Base-by-base conservation (phyloP, 2,797 vertebrate genomes). In the Alfaro cultratus region DNA sequence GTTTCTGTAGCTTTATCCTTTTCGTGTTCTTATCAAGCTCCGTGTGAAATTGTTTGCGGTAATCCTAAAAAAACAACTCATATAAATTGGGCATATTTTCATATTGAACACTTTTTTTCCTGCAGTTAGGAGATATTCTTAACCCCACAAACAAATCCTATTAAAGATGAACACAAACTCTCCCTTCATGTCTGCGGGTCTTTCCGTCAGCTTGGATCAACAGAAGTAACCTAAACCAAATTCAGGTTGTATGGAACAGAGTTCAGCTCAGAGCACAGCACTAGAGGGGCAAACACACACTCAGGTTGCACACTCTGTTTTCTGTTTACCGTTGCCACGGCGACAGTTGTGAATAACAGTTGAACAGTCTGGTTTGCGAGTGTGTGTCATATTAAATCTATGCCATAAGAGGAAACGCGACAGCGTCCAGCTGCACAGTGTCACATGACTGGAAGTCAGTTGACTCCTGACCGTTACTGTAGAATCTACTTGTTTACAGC, bases 351-450 rank as follows among this genome's bases (percentile, higher is more conserved):
- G 75, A 78, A 4, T 43, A 64, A 82, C 73, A 80, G 70, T 26
- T 11, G 3, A 64, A 46, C 72, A n/a, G 55, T 15, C 75, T 76
- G 73, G 46, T 79, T 39, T 51, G 34, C 1, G 46, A 23, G 31
- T 15, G 31, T 47, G 41, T 70, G 15, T 12, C 67, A n/a, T n/a
- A 7, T 45, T 16, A 29, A 71, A 45, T 75, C 53, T 67, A 68
- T 79, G 83, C 84, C 77, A 74, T 83, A 85, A 82, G 72, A 68
- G 78, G 74, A 85, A n/a, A 55, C 76, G 15, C 15, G 5, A 45
- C 39, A 31, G 67, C 4, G 21, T 51, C 76, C 82, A 73, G 49
- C 68, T 45, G n/a, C 39, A 70, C 5, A 1, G 45, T 41, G 64
- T 77, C 80, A 87, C 78, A 82, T 82, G 81, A 85, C 64, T 34